Percentiles rank a stretch among this genome's conserved stretches.
These are phyloP conservation scores for Psephotus haematonotus DNA, from an alignment of 2,113 vertebrate species.

Conservation along the genomic window DNA sequence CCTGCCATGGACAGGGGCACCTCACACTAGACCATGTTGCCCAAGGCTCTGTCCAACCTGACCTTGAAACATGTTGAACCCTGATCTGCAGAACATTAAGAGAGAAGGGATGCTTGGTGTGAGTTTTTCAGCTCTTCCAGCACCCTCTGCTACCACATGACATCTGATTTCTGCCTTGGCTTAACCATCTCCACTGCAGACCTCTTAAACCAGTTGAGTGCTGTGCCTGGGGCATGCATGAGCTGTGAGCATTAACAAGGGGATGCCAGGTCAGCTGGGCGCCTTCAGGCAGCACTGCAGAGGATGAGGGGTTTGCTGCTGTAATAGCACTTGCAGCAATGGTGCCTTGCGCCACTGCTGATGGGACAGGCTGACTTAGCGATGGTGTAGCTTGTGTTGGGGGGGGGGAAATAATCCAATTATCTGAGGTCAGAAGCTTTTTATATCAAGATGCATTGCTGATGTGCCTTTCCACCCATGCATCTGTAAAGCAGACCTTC, in stretches of 20 bases:
- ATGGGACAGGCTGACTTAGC: neutral
- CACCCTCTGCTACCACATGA: neutral
- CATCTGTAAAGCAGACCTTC: neutral
- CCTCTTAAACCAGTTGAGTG: neutral
- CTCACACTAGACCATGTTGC: neutral
- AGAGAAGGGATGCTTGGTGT: neutral
- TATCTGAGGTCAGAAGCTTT: neutral
- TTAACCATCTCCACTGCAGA: neutral
- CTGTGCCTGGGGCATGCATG: accelerated
- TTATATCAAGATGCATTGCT: neutral
- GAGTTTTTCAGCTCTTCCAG: neutral
- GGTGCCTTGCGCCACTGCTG: neutral
- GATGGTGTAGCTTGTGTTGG: neutral
- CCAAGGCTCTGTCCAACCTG: neutral
- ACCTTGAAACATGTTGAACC: neutral
- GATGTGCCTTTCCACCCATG: neutral
- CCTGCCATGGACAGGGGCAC: neutral
- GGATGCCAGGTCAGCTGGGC: neutral
- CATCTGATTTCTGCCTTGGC: neutral
- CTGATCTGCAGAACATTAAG: neutral
- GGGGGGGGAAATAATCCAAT: neutral
- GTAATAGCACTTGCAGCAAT: neutral
- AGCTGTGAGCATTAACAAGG: neutral
- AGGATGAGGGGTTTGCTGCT: neutral
- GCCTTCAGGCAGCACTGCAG: neutral